phyloP scores from a whole-genome alignment of 2,113 vertebrate species.

The Colossoma macropomum region DNA sequence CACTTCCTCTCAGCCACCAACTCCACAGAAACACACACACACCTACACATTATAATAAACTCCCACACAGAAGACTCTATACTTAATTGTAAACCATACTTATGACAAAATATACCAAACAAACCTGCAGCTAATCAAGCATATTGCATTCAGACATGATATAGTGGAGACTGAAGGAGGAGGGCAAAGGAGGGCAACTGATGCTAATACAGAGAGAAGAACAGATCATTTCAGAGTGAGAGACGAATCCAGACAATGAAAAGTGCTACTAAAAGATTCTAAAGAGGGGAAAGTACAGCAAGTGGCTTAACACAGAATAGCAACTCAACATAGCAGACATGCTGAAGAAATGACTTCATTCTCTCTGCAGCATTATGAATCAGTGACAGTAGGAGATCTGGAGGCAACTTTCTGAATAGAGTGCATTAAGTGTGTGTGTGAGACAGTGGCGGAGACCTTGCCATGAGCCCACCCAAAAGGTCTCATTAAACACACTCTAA shows the following conservation, averaged over 20 bases:
- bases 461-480: slow-evolving; percentile 55
- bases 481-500: slow-evolving; percentile 63
- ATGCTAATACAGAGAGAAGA: background rate
- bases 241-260: background rate
- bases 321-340: background rate
- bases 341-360: background rate
- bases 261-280: background rate
- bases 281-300: background rate
- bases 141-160: background rate
- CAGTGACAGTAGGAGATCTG: slow-evolving; percentile 2
- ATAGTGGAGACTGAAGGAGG: too few species aligned
- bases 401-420: slow-evolving; percentile 16
- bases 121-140: background rate
- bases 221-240: background rate
- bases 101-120: background rate
- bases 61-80: background rate
- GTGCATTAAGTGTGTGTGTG: background rate
- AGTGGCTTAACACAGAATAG: background rate
- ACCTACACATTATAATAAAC: background rate
- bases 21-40: background rate
- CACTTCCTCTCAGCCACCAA: too few species aligned
- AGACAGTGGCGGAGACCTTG: slow-evolving; percentile 55
- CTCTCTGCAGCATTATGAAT: slow-evolving; percentile 24
- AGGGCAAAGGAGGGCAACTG: background rate
- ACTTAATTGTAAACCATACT: background rate